Base-by-base conservation (phyloP, 2,113 vertebrate species). In the Dasyornis broadbenti region DNA sequence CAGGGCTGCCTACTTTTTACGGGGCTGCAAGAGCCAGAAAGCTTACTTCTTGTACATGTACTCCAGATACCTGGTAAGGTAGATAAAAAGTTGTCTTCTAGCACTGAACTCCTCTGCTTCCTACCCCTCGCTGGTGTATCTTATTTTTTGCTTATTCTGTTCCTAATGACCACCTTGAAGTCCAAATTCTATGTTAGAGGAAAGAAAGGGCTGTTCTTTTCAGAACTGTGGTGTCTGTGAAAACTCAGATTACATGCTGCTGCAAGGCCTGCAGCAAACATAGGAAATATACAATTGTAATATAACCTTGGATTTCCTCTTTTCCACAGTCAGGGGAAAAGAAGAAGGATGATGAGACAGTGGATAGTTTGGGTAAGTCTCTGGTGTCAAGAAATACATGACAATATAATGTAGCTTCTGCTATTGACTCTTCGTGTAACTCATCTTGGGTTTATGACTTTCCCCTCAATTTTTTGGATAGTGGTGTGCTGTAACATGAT, bases 31-130 rank as follows among this genome's bases (percentile, higher is more conserved):
- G 96, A 99, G 99, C 96, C 99, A 99, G 96, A 99, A 99, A 95
- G 99, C 99, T 42, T 99, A 99, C 96, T 99, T 99, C 93, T 96
- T 99, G 47, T 99, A 99, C 91, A 99, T 99, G 99, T 99, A 99
- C 96, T 99, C 99, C 53, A 98, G 99, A 96, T 99, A 99, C 84
- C 97, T 99, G 98, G 99, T 99, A 97, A 98, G 98, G 54, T 4
- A 28, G 37, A 84, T 64, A 15, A 33, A 42, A 53, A 42, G 12
- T 69, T 2, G 0, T 2, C n/a, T 68, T 24, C 56, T 35, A 52
- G 50, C 33, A 33, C 15, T 50, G 47, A 72, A 31, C 37, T 76
- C 9, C 35, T 53, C 19, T 72, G 30, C 30, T 47, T 78, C 50
- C 12, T 14, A 49, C 27, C 24, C 21, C 4, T 90, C n/a, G 22